A percentile compares a stretch with the other conserved stretches of the same genome.
These are phyloP conservation scores for Silurus glanis DNA, from an alignment of 2,113 vertebrate genomes.

Conservation along the genomic window DNA sequence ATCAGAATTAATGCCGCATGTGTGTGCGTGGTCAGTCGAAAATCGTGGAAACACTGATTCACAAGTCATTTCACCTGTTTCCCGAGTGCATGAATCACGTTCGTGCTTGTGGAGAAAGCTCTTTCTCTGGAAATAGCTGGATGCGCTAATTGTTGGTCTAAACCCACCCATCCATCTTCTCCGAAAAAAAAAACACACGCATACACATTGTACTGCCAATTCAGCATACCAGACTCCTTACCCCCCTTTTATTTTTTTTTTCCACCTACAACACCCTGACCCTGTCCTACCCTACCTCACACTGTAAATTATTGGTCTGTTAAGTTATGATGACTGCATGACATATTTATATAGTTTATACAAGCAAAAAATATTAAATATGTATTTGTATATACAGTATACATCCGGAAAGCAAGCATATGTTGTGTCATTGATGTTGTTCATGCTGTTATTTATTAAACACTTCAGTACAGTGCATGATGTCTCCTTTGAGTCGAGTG, in stretches of 20 bases:
- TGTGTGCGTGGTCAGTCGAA: conserved; percentile 94
- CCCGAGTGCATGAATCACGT: neutral
- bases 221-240: conserved; percentile 59
- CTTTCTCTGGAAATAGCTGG: neutral
- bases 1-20: conserved; percentile 95
- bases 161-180: conserved; percentile 39
- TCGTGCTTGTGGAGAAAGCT: neutral
- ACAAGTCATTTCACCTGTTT: neutral
- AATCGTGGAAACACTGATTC: conserved; percentile 80
- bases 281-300: conserved; percentile 92
- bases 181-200: conserved; percentile 56
- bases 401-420: conserved; percentile 73
- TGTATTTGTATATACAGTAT: conserved; percentile 69
- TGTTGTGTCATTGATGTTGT: conserved; percentile 68
- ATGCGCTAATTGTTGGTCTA: neutral
- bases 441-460: conserved; percentile 83
- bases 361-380: conserved; percentile 75
- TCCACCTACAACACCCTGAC: conserved; percentile 45
- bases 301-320: conserved; percentile 89
- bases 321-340: conserved; percentile 99
- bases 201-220: conserved; percentile 71
- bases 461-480: conserved; percentile 57
- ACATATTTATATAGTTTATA: conserved; percentile 99
- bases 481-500: neutral
- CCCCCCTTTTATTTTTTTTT: conserved; percentile 18